Evolutionary conservation across 2,113 vertebrate genomes (phyloP).

Genomic region (Butorides virescens): DNA sequence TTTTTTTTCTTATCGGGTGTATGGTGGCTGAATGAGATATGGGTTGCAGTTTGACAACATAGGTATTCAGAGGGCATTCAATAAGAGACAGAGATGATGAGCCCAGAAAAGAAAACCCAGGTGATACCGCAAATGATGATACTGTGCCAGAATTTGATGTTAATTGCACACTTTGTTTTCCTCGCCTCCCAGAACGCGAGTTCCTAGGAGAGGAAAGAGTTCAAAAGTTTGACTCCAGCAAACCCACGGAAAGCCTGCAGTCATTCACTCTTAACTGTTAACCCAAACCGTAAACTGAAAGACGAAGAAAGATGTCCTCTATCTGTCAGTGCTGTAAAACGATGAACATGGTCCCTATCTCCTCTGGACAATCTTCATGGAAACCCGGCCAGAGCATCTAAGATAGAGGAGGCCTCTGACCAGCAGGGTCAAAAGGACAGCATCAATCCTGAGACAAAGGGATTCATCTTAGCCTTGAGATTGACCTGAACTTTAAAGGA

Average conservation of each 20-base stretch:
- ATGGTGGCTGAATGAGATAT: neutral
- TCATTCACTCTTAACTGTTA: neutral
- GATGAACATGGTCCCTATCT: neutral
- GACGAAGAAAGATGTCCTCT: constrained; percentile 7
- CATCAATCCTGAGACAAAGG: neutral
- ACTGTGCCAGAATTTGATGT: constrained; percentile 23
- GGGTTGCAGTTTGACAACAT: neutral
- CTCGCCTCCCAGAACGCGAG: neutral
- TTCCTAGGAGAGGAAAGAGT: constrained; percentile 2
- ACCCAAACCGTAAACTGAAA: neutral
- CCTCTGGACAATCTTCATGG: neutral
- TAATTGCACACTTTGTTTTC: constrained; percentile 24
- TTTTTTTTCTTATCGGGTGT: neutral
- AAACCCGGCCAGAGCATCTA: neutral
- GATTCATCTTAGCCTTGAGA: neutral
- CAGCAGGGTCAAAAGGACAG: neutral
- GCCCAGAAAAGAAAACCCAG: neutral
- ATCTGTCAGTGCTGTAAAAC: neutral
- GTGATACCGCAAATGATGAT: neutral
- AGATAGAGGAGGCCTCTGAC: neutral
- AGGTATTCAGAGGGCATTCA: neutral
- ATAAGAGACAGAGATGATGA: neutral
- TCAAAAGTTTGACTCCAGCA: constrained; percentile 22
- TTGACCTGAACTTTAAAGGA: constrained; percentile 15
- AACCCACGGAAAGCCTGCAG: neutral